Evolutionary conservation across 2,113 vertebrate species (phyloP), one percentile per base, ranked within the genome.

Genomic region (Gasterosteus nipponicus): DNA sequence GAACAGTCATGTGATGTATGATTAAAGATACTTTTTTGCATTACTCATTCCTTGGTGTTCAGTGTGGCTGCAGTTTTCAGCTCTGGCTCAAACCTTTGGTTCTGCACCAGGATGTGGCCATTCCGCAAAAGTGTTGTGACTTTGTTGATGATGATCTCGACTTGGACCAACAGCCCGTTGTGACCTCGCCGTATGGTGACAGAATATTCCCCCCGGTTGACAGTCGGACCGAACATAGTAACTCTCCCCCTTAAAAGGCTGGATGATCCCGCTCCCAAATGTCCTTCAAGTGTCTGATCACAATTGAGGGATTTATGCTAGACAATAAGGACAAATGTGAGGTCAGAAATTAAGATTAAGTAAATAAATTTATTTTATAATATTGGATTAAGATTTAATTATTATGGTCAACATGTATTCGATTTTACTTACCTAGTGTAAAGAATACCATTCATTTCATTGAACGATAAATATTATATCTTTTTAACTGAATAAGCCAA

Each of bases 131-230:
- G 59, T 0, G 92, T 93, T 9, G 6, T 75, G 66, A 93, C 29
- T 79, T 92, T 92, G 84, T 94, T 93, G 42, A 94, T 75, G 10
- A 62, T 69, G 54, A 94, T 90, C 71, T 92, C 90, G 0, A 93
- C 80, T 10, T 53, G 65, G 15, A 19, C 64, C 75, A 94, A 77
- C 26, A 94, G 80, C 11, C 91, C 90, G 0, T 16, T 75, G 8
- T 58, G 3, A 0, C 61, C 90, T 5, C 93, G 76, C 42, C 11
- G 61, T 2, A 67, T 8, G 10, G 66, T 89, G 71, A 94, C 75
- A 5, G 78, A 80, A 66, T 79, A 92, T 1, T 91, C 85, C 7
- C 93, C 90, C 18, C 82, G 80, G 10, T 86, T 85, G 77, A 92
- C 85, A 94, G 47, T 86, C 70, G 22, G 94, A 89, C 6, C 73